Evolutionary conservation across 1,140 invertebrate species (phyloP), one percentile per base, ranked within the genome.

Genomic region (Carposina sasakii): DNA sequence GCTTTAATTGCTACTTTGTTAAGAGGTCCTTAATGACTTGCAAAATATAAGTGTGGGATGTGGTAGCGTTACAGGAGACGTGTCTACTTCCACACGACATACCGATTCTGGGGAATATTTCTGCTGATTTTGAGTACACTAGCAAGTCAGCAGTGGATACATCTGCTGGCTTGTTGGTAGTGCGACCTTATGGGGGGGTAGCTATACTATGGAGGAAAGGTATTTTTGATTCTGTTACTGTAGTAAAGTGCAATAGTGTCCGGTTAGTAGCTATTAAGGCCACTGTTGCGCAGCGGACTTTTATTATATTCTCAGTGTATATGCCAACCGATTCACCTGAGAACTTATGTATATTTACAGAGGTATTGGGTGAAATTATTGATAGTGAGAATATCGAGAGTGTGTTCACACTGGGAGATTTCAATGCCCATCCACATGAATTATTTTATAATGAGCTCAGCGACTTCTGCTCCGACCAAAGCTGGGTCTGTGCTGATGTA

Each of bases 61-160:
- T 40, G n/a, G 17, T 36, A 15, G 33, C 33, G 2, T 9, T 41
- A 22, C 39, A 41, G 13, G 40, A 42, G 16, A 2, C 2, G 2
- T 42, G 40, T 21, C n/a, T 42, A 4, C 10, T 24, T 15, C 40
- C 40, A 1, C 3, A 24, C 26, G 22, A 42, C 5, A 2, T 28
- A 28, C 2, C 22, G 6, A 24, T 1, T 28, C 40, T 42, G 1
- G 22, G 2, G 2, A 13, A 1, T 6, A 42, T 42, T 28, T 4
- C n/a, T 16, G 1, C 2, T 4, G 40, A 42, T 2, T 42, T 42
- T 8, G n/a, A 23, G 5, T 24, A 13, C 15, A 28, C 24, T 2
- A 23, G 40, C 3, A 42, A 1, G 13, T 42, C 40, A 20, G 40
- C 24, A n/a, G 12, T 42, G n/a, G 40, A 42, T 17, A 42, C 40